These are phyloP conservation scores for Agapornis canus DNA, from an alignment of 2,797 vertebrate species.

Conservation along the genomic window DNA sequence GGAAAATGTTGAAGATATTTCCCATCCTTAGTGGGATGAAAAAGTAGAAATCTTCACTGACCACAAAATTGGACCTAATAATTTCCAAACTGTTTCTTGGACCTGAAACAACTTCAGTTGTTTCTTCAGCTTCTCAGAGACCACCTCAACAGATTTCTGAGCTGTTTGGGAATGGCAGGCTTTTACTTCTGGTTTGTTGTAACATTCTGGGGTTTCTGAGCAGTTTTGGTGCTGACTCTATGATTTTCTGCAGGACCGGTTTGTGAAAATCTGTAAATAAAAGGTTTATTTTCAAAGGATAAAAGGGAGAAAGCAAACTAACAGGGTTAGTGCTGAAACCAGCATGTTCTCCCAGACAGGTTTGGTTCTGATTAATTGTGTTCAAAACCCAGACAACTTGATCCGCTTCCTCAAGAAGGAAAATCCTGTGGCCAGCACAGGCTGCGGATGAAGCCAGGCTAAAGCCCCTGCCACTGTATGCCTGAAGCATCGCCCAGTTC, in stretches of 20 bases:
- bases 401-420: not conserved
- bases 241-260: not conserved
- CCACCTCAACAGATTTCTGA: not conserved
- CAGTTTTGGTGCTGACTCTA: not conserved
- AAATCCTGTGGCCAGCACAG: rapidly evolving
- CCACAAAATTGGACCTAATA: not conserved
- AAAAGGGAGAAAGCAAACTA: not conserved
- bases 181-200: not conserved
- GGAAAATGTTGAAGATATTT: not conserved
- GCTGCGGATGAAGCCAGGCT: not conserved
- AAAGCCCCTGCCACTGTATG: rapidly evolving
- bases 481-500: rapidly evolving
- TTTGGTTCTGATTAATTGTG: not conserved
- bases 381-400: not conserved
- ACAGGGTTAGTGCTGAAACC: not conserved
- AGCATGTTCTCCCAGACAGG: not conserved
- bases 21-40: not conserved
- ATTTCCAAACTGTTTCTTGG: not conserved
- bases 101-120: not conserved
- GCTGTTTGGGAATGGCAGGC: not conserved
- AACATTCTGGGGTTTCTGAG: not conserved
- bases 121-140: not conserved
- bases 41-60: not conserved
- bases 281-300: not conserved
- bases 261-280: not conserved